Base-by-base conservation (phyloP, 2,113 vertebrate species). In the Cnemophilus loriae region DNA sequence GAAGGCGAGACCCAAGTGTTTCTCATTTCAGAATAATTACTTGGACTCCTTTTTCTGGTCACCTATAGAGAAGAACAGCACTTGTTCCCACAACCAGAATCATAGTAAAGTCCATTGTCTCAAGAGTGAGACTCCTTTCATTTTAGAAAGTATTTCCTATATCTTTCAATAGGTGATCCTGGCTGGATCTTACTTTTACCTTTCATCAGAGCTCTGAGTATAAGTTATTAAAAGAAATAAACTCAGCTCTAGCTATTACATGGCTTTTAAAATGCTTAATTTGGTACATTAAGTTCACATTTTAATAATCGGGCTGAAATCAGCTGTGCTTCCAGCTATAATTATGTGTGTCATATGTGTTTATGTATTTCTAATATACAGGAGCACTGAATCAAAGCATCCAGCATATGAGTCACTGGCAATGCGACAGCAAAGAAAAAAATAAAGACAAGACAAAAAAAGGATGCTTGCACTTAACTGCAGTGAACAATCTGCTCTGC, bases 321-420 rank as follows among this genome's bases (percentile, higher is more conserved):
- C 71, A 90, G 68, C 74, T 91, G 33, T 65, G 56, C 64, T 95
- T 70, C 71, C 78, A 91, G 90, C 68, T 91, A 91, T 67, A 87
- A 87, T 91, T 94, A 83, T 19, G 46, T 59, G 32, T 78, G 73
- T 79, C 82, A 76, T 84, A 67, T 23, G 41, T 76, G 77, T 86
- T 92, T 93, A 82, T 91, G 57, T 79, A 90, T 87, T 94, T 84
- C 90, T 93, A 89, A 92, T 67, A 84, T 6, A 79, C 22, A 13
- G 60, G 39, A 92, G 76, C 70, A 67, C 1, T 75, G 82, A 95
- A 91, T 95, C 89, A 86, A 96, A 90, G 78, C 39, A 65, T 39
- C 69, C 55, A 77, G 41, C 60, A 63, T 57, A 80, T 80, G 88
- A 96, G 84, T 94, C 92, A 93, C 5, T 60, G 59, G 80, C 76